phyloP scores from a whole-genome alignment of 92 coral and sea anemone genomes.

The Umimayanthus chanpuru region DNA sequence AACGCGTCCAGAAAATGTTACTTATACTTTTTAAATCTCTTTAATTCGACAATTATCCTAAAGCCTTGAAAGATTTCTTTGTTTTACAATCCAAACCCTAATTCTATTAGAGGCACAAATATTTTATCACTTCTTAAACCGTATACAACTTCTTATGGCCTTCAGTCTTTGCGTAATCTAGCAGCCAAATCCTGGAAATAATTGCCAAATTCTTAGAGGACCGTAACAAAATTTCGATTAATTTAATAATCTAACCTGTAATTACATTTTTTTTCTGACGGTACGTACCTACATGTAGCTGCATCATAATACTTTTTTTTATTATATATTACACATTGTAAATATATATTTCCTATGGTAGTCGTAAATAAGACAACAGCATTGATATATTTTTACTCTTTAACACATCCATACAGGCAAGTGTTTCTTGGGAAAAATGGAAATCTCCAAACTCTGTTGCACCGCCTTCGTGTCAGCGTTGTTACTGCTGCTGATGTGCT shows the following conservation, averaged over 20 bases:
- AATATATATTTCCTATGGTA: not conserved
- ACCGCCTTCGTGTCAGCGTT: not conserved
- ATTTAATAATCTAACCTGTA: not conserved
- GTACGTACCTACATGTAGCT: not conserved
- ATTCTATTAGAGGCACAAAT: constrained; percentile 40
- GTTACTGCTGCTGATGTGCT: not conserved
- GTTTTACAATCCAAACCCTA: not conserved
- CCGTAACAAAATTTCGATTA: not conserved
- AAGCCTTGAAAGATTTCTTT: too few relatives aligned
- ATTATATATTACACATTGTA: too few relatives aligned
- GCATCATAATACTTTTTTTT: too few relatives aligned
- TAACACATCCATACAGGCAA: not conserved
- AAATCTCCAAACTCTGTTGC: not conserved
- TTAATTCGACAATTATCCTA: too few relatives aligned
- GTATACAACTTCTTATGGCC: constrained; percentile 29
- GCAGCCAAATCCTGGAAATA: not conserved
- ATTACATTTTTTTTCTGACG: too few relatives aligned
- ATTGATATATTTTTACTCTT: too few relatives aligned
- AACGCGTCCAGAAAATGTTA: too few relatives aligned
- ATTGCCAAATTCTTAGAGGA: not conserved
- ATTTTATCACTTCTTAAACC: constrained; percentile 35
- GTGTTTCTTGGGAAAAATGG: not conserved
- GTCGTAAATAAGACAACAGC: not conserved
- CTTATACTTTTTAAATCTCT: too few relatives aligned
- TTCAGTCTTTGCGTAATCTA: constrained; percentile 13